Evolutionary conservation across 2,113 vertebrate species (phyloP).

Genomic region (Acrocephalus kingi): DNA sequence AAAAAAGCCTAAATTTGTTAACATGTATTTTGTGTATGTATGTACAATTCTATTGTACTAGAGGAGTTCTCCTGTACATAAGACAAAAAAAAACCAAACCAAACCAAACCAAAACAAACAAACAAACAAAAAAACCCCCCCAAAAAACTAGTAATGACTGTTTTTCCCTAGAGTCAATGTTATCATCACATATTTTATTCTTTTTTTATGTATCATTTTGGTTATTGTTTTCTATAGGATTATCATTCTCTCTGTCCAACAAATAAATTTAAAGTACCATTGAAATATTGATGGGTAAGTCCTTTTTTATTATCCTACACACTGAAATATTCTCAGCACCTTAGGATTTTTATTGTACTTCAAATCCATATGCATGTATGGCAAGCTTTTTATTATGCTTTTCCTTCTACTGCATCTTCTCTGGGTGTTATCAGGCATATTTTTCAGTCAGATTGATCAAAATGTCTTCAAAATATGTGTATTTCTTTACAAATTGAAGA

Average conservation of each 20-base stretch:
- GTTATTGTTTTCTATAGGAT: background rate
- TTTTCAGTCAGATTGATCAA: slow-evolving; percentile 58
- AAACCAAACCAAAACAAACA: background rate
- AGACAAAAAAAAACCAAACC: background rate
- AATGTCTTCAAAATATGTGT: background rate
- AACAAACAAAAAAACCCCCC: too few relatives aligned
- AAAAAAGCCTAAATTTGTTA: background rate
- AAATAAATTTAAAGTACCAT: background rate
- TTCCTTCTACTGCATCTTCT: background rate
- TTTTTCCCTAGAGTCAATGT: background rate
- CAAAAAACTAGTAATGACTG: background rate
- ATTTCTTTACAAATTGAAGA: slow-evolving; percentile 11
- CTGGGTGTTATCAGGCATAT: slow-evolving; percentile 5
- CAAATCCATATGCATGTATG: background rate
- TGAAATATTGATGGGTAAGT: background rate
- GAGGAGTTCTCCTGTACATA: background rate
- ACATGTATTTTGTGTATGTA: background rate
- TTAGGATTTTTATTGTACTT: background rate
- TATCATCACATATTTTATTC: background rate
- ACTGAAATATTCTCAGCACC: slow-evolving; percentile 16
- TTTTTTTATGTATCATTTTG: background rate
- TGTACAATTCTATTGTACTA: background rate
- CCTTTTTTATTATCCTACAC: background rate
- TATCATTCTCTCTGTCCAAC: background rate
- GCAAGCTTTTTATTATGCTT: slow-evolving; percentile 37